Conservation (phyloP, 2,113 vertebrate genomes). For the Serilophus lunatus region DNA sequence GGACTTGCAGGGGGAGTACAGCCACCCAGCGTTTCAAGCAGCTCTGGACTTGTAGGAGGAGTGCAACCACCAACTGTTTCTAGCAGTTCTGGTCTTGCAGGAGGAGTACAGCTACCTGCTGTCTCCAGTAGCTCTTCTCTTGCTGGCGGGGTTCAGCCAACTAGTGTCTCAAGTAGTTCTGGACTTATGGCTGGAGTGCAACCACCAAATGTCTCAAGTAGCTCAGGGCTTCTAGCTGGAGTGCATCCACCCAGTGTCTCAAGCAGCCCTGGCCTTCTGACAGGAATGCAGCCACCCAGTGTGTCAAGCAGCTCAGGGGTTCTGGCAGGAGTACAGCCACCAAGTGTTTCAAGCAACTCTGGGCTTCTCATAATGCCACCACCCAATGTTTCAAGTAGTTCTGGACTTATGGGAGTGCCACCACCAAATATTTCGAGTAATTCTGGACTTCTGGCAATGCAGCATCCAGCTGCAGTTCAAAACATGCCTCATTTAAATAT, state of each 20-base stretch:
- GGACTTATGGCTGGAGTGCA: conserved; percentile 86
- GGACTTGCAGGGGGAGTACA: conserved; percentile 86
- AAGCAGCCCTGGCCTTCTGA: conserved; percentile 81
- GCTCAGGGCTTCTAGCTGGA: conserved; percentile 70
- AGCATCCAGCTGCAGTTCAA: conserved; percentile 85
- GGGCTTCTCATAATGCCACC: conserved; percentile 73
- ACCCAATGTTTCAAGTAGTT: conserved; percentile 73
- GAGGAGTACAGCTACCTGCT: conserved; percentile 72
- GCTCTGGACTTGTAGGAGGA: conserved; percentile 66
- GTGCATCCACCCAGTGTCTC: conserved; percentile 71
- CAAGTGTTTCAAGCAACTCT: conserved; percentile 68
- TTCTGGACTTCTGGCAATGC: conserved; percentile 88
- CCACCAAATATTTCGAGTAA: conserved; percentile 77
- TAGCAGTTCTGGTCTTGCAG: conserved; percentile 71
- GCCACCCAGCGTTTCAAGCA: conserved; percentile 71
- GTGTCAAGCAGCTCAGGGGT: conserved; percentile 72
- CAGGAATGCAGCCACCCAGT: conserved; percentile 84
- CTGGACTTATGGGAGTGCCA: conserved; percentile 83
- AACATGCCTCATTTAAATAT: conserved; percentile 84
- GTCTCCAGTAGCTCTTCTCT: conserved; percentile 72
- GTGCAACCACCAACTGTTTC: conserved; percentile 70
- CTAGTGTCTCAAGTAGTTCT: conserved; percentile 59
- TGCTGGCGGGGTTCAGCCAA: conserved; percentile 68
- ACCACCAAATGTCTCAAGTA: conserved; percentile 74
- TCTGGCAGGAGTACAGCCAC: conserved; percentile 69